A percentile compares a stretch with the other conserved stretches of the same genome.
Conservation (phyloP, 1,140 invertebrate genomes). For the Portunus trituberculatus region DNA sequence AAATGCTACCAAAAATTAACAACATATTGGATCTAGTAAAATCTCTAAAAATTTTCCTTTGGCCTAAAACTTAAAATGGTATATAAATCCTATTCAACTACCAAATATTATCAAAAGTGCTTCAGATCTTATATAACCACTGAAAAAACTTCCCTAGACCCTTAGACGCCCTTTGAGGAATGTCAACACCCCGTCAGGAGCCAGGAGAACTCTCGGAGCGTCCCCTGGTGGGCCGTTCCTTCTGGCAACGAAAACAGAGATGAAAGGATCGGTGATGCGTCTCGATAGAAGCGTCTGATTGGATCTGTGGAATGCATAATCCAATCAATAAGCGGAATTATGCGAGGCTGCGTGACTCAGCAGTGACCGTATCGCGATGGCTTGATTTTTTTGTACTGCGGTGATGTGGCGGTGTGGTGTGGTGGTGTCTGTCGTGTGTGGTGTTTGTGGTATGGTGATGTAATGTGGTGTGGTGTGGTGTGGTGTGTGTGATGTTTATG, state of each 20-base stretch:
- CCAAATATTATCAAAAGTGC: no score
- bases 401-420: not conserved
- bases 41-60: no score
- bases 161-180: no score
- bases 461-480: not conserved
- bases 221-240: not conserved
- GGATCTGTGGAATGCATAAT: conserved; percentile 65
- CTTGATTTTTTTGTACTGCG: not conserved
- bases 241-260: conserved; percentile 44
- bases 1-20: no score
- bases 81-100: no score
- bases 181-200: not conserved
- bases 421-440: not conserved
- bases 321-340: conserved; percentile 60
- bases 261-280: conserved; percentile 52
- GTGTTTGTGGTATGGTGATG: not conserved
- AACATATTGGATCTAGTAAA: no score
- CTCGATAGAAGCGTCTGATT: conserved; percentile 56
- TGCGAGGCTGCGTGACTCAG: conserved; percentile 49
- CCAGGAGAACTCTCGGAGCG: not conserved
- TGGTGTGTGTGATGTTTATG: not conserved
- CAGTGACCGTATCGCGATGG: not conserved
- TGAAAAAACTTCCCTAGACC: no score
- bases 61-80: no score
- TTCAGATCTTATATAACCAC: no score